A percentile compares a stretch with the other conserved stretches of the same genome.
Evolutionary conservation across 2,113 vertebrate species (phyloP).

Genomic region (Procapra przewalskii): DNA sequence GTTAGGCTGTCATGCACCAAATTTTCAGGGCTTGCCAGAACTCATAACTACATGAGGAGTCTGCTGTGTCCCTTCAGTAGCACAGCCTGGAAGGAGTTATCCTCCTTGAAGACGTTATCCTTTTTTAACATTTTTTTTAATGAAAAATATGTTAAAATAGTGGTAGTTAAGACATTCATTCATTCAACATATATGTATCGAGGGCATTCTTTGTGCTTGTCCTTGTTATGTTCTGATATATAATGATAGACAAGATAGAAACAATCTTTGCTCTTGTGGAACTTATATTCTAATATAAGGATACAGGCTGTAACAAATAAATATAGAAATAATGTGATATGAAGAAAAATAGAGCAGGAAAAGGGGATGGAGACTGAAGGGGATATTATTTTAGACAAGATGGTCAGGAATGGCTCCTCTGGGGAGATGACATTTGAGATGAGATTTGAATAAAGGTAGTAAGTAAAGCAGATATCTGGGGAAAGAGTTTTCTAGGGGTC

Average conservation of each 20-base stretch:
- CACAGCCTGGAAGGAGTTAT: conserved; percentile 19
- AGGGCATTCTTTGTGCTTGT: conserved; percentile 34
- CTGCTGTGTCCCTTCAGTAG: neutral
- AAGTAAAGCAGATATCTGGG: neutral
- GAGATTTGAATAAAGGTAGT: neutral
- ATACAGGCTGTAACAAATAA: neutral
- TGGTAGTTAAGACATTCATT: conserved; percentile 9
- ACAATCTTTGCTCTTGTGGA: neutral
- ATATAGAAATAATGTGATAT: neutral
- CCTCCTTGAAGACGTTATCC: neutral
- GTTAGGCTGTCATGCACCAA: neutral
- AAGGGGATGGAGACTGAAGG: neutral
- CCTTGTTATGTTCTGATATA: neutral
- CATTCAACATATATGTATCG: conserved; percentile 40
- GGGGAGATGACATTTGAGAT: neutral
- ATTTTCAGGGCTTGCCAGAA: conserved; percentile 1
- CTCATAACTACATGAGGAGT: neutral
- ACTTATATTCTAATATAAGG: neutral
- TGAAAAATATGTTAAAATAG: neutral
- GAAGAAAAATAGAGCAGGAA: neutral
- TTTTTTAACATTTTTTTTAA: neutral
- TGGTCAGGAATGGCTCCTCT: neutral
- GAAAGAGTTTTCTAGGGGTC: neutral
- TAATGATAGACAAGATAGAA: neutral
- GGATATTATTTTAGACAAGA: neutral